These are phyloP conservation scores for Bradypodion pumilum DNA, from an alignment of 2,797 vertebrate genomes.

Conservation along the genomic window DNA sequence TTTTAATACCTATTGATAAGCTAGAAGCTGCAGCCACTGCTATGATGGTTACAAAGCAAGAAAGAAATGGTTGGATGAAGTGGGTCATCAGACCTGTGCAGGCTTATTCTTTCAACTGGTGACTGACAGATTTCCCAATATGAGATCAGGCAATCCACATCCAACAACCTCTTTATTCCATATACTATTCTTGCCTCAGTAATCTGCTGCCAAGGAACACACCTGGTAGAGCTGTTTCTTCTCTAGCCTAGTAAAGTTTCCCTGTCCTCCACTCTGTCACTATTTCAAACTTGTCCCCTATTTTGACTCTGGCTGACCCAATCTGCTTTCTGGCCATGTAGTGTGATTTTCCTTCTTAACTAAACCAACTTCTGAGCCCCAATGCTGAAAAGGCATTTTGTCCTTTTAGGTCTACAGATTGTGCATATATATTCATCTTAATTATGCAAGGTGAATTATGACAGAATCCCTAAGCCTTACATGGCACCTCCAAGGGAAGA, in stretches of 20 bases:
- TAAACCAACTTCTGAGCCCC: neutral
- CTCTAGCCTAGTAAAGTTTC: neutral
- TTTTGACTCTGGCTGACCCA: neutral
- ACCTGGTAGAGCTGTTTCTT: neutral
- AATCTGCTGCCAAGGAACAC: neutral
- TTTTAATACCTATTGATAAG: neutral
- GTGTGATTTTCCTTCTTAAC: neutral
- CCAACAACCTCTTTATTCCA: neutral
- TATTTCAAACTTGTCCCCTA: neutral
- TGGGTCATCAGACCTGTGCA: neutral
- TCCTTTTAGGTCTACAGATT: neutral
- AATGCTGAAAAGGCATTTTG: neutral
- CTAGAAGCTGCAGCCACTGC: neutral
- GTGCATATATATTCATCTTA: neutral
- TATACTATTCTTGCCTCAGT: neutral
- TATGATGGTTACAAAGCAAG: neutral
- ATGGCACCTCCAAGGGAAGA: neutral
- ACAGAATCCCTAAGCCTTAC: neutral
- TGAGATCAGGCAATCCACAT: too few relatives aligned
- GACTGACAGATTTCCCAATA: neutral
- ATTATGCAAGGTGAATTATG: neutral
- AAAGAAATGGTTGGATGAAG: neutral
- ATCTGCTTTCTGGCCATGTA: neutral
- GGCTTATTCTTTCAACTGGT: neutral
- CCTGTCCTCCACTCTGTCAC: neutral